phyloP scores from a whole-genome alignment of 2,113 vertebrate genomes.

The Campylomormyrus numenius region DNA sequence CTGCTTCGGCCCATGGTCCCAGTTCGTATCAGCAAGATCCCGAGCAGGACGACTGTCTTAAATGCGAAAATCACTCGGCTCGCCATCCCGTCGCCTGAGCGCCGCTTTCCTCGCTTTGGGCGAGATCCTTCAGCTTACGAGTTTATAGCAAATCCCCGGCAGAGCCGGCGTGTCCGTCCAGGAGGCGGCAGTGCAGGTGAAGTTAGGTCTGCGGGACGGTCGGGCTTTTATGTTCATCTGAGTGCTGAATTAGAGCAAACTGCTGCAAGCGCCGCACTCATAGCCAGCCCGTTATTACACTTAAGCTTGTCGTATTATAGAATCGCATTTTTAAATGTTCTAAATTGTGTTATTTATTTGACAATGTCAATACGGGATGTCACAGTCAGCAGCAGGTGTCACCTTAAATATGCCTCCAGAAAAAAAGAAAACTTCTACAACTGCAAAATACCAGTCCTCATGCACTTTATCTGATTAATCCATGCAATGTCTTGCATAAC shows the following conservation, averaged over 20 bases:
- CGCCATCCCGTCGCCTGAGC: conserved; percentile 57
- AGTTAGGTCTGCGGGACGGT: not conserved
- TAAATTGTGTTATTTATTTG: not conserved
- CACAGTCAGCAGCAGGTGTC: not conserved
- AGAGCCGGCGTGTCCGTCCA: conserved; percentile 58
- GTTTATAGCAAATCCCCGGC: conserved; percentile 59
- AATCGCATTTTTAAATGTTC: not conserved
- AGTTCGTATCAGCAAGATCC: conserved; percentile 31
- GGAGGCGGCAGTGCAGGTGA: conserved; percentile 69
- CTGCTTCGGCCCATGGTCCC: conserved; percentile 29
- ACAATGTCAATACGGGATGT: not conserved
- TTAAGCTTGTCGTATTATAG: not conserved
- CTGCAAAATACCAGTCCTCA: not conserved
- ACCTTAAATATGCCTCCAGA: not conserved
- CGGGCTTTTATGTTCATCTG: not conserved
- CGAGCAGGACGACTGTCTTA: conserved; percentile 48
- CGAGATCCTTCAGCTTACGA: conserved; percentile 52
- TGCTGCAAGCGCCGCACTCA: not conserved
- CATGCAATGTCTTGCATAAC: not conserved
- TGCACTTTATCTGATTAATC: not conserved
- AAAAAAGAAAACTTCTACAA: not conserved
- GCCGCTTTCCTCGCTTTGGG: conserved; percentile 51
- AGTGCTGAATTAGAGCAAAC: not conserved
- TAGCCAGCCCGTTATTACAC: not conserved
- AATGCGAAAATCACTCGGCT: conserved; percentile 36